Percentiles rank a stretch among this genome's conserved stretches.
phyloP scores from a whole-genome alignment of 2,888 invertebrate genomes.

The Drosophila rubida region DNA sequence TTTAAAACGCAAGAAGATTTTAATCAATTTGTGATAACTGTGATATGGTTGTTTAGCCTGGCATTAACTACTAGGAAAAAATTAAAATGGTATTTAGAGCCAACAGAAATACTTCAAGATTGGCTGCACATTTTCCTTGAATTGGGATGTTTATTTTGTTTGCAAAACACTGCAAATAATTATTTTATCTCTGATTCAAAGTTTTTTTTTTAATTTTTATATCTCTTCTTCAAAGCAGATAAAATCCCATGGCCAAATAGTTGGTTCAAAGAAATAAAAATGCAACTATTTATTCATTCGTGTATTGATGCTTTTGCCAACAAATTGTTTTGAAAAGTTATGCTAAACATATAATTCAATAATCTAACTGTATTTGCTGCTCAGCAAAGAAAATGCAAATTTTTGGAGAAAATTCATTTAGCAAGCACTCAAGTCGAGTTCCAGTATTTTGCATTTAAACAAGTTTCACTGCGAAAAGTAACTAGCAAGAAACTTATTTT shows the following conservation, averaged over 20 bases:
- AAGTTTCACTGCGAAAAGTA: slow-evolving; percentile 18
- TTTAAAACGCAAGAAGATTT: no score
- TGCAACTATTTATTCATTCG: not conserved
- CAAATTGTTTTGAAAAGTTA: not conserved
- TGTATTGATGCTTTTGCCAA: not conserved
- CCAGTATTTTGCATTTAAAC: slow-evolving; percentile 59
- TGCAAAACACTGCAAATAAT: not conserved
- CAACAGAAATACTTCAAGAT: no score
- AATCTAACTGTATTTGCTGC: not conserved
- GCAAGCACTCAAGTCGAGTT: slow-evolving; percentile 12
- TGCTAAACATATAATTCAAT: slow-evolving; percentile 1
- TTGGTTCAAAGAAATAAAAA: not conserved
- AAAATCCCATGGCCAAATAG: not conserved
- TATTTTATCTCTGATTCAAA: not conserved
- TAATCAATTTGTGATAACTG: no score
- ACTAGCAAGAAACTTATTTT: slow-evolving; percentile 28
- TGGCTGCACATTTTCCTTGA: no score
- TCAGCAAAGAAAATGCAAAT: not conserved
- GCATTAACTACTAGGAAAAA: no score
- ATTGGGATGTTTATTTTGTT: no score
- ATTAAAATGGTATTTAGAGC: no score
- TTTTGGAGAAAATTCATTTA: slow-evolving; percentile 8
- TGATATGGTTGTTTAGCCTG: no score
- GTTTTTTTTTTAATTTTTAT: no score
- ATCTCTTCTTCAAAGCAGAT: not conserved